Conservation (phyloP, 2,797 vertebrate species). For the Melanotaenia boesemani region DNA sequence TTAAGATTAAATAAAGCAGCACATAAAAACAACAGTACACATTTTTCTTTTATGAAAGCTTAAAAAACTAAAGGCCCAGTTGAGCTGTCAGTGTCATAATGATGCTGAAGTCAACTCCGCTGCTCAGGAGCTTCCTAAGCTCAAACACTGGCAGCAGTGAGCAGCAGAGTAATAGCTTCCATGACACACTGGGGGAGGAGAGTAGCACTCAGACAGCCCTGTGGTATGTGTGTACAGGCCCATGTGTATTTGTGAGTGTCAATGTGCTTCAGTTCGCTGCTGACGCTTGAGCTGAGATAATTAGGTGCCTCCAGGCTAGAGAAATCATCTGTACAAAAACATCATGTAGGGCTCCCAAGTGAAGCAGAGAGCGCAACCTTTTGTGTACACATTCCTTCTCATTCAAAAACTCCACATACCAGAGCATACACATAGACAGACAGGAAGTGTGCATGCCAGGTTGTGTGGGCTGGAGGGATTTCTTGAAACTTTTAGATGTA, state of each 20-base stretch:
- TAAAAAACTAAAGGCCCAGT: neutral
- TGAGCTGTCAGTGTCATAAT: neutral
- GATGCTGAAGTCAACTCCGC: slow-evolving; percentile 19
- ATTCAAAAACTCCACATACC: slow-evolving; percentile 75
- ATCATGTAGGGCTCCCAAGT: slow-evolving; percentile 79
- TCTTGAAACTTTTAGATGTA: slow-evolving; percentile 54
- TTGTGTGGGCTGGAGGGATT: slow-evolving; percentile 56
- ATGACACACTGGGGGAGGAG: slow-evolving; percentile 69
- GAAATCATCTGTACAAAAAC: slow-evolving; percentile 82
- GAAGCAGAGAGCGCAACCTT: slow-evolving; percentile 76
- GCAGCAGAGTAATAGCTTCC: slow-evolving; percentile 73
- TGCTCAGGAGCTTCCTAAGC: slow-evolving; percentile 25
- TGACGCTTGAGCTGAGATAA: slow-evolving; percentile 75
- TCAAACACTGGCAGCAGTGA: slow-evolving; percentile 54
- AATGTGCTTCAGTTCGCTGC: slow-evolving; percentile 68
- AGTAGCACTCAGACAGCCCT: slow-evolving; percentile 58
- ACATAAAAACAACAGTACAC: slow-evolving; percentile 13
- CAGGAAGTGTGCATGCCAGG: slow-evolving; percentile 65
- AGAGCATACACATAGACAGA: slow-evolving; percentile 57
- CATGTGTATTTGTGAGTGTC: slow-evolving; percentile 53
- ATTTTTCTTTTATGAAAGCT: slow-evolving; percentile 6
- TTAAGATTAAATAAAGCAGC: neutral
- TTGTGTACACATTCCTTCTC: slow-evolving; percentile 78
- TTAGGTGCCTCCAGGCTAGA: slow-evolving; percentile 78
- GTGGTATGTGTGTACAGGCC: slow-evolving; percentile 55